Conservation (phyloP, 1,140 invertebrate genomes). For the Frieseomelitta varia region DNA sequence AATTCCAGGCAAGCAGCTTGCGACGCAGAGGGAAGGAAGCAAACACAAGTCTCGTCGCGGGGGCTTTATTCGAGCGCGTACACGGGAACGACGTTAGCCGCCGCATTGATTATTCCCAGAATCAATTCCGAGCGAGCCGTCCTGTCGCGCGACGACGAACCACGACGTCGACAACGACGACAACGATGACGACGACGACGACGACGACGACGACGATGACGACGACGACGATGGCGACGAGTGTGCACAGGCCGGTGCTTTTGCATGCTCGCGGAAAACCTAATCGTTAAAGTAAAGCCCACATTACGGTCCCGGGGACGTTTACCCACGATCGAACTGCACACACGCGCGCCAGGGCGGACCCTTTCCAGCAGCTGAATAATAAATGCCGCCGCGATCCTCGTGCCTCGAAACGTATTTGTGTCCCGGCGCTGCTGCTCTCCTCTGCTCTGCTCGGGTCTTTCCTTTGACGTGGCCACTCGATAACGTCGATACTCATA, state of each 20-base stretch:
- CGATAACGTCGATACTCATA: constrained; percentile 67
- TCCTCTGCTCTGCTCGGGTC: constrained; percentile 7
- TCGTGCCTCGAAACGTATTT: constrained; percentile 66
- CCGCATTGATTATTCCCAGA: constrained; percentile 55
- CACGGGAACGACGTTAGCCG: constrained; percentile 40
- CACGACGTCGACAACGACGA: background rate
- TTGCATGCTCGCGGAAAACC: constrained; percentile 58
- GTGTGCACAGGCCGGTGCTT: constrained; percentile 18
- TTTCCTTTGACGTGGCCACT: constrained; percentile 61
- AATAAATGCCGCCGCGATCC: constrained; percentile 64
- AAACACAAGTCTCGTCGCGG: constrained; percentile 19
- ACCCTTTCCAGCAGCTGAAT: constrained; percentile 63
- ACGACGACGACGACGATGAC: background rate
- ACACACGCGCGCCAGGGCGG: constrained; percentile 50
- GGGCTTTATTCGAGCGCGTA: constrained; percentile 28
- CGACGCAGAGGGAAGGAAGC: background rate
- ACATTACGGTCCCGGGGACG: constrained; percentile 57
- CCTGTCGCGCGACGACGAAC: constrained; percentile 23
- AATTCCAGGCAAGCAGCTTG: background rate
- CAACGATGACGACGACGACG: constrained; percentile 6
- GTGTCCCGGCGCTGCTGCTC: constrained; percentile 51
- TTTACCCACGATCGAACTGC: constrained; percentile 66
- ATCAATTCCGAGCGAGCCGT: constrained; percentile 54
- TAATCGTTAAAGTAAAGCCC: constrained; percentile 68
- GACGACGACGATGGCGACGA: background rate